phyloP scores from a whole-genome alignment of 2,797 vertebrate genomes.

The Falco novaeseelandiae region DNA sequence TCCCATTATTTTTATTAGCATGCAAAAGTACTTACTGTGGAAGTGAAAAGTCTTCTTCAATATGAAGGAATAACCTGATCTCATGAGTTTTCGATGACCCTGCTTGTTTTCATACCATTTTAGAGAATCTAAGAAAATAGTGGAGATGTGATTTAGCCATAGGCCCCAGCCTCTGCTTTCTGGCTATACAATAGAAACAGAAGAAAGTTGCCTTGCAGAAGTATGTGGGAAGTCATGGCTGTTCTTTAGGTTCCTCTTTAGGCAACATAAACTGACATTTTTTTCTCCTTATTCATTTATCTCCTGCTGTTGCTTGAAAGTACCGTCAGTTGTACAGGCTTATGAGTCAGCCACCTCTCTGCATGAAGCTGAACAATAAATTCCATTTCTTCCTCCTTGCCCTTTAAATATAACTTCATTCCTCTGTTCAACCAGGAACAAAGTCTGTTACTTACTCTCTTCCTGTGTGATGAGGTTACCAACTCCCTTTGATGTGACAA shows the following conservation, averaged over 20 bases:
- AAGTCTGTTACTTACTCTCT: slow-evolving; percentile 10
- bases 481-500: not conserved
- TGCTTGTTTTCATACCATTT: not conserved
- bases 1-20: not conserved
- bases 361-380: slow-evolving; percentile 56
- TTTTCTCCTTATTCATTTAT: slow-evolving; percentile 31
- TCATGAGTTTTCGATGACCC: not conserved
- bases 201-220: not conserved
- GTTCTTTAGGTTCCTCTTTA: slow-evolving; percentile 38
- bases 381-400: slow-evolving; percentile 38
- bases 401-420: slow-evolving; percentile 41
- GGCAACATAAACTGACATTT: slow-evolving; percentile 5
- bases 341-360: slow-evolving; percentile 59
- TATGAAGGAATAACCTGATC: not conserved
- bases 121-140: not conserved
- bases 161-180: not conserved
- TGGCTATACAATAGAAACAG: not conserved
- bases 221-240: slow-evolving; percentile 1
- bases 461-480: not conserved
- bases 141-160: not conserved
- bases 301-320: slow-evolving; percentile 53
- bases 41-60: not conserved
- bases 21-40: not conserved
- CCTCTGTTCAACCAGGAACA: not conserved
- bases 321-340: not conserved